These are phyloP conservation scores for Lepidonotus clava DNA, from an alignment of 2,888 invertebrate genomes.

Conservation along the genomic window DNA sequence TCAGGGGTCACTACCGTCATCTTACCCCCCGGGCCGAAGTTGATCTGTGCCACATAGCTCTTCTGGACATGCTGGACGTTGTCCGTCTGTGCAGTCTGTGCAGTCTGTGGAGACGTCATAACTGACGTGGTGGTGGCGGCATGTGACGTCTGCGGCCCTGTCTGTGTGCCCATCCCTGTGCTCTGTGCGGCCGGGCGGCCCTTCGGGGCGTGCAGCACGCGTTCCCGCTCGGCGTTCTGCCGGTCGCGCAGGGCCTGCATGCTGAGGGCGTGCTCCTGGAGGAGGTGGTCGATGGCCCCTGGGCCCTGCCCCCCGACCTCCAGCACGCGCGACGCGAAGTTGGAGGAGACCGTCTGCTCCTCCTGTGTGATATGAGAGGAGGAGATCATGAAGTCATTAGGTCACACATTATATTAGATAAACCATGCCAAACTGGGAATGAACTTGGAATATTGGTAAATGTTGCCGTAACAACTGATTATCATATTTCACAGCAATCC, in stretches of 20 bases:
- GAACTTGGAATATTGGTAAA: no score
- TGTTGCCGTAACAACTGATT: no score
- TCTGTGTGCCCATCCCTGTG: not conserved
- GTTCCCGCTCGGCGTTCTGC: slow-evolving; percentile 41
- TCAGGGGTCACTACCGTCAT: slow-evolving; percentile 15
- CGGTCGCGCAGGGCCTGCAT: slow-evolving; percentile 56
- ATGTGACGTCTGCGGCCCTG: not conserved
- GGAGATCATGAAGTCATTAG: no score
- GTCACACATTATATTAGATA: no score
- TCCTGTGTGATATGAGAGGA: no score
- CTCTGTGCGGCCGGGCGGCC: not conserved
- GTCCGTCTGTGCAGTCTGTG: not conserved
- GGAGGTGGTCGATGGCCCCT: slow-evolving; percentile 40
- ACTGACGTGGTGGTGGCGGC: not conserved
- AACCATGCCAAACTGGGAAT: no score
- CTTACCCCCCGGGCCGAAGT: not conserved
- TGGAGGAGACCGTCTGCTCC: slow-evolving; percentile 33
- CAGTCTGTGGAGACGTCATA: no score
- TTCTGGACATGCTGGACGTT: not conserved
- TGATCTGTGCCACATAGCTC: slow-evolving; percentile 9
- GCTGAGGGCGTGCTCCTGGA: slow-evolving; percentile 43
- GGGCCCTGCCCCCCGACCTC: not conserved
- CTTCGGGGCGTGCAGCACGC: not conserved
- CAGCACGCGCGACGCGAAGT: slow-evolving; percentile 19
- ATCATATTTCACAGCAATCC: no score